Percentiles rank a stretch among this genome's conserved stretches.
Conservation (phyloP, 2,888 invertebrate species). For the Eilema depressum region DNA sequence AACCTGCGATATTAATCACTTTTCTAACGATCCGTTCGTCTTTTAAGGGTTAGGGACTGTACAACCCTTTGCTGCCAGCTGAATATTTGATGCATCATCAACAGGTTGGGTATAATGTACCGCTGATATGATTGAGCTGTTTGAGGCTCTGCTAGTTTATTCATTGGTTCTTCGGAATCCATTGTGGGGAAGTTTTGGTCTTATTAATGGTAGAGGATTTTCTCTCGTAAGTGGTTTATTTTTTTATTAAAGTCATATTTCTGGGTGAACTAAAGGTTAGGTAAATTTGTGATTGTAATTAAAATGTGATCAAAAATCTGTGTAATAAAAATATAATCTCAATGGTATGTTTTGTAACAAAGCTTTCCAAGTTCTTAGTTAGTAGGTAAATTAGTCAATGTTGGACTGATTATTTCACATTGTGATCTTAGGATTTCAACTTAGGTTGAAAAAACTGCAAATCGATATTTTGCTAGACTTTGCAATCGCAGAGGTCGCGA, state of each 20-base stretch:
- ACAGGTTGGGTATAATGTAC: slow-evolving; percentile 32
- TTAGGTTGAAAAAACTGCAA: no score
- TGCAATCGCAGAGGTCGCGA: no score
- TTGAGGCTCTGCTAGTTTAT: slow-evolving; percentile 10
- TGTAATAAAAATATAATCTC: no score
- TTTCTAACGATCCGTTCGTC: slow-evolving; percentile 8
- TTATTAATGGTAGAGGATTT: not conserved
- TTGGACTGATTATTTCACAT: no score
- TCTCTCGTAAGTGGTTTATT: not conserved
- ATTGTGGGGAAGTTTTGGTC: not conserved
- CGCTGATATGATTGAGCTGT: slow-evolving; percentile 28
- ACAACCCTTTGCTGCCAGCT: slow-evolving; percentile 17
- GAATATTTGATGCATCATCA: slow-evolving; percentile 46
- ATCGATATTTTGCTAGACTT: no score
- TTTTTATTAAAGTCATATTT: not conserved
- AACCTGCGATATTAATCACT: slow-evolving; percentile 11
- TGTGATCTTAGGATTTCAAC: no score
- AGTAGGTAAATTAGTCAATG: no score
- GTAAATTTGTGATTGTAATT: no score
- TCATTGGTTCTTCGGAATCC: not conserved
- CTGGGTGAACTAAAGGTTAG: no score
- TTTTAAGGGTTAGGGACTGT: slow-evolving; percentile 9
- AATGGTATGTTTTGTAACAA: no score
- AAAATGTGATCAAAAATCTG: no score
- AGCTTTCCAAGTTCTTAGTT: no score